A percentile compares a stretch with the other conserved stretches of the same genome.
Conservation (phyloP, 2,888 invertebrate genomes). For the Steromphala cineraria region DNA sequence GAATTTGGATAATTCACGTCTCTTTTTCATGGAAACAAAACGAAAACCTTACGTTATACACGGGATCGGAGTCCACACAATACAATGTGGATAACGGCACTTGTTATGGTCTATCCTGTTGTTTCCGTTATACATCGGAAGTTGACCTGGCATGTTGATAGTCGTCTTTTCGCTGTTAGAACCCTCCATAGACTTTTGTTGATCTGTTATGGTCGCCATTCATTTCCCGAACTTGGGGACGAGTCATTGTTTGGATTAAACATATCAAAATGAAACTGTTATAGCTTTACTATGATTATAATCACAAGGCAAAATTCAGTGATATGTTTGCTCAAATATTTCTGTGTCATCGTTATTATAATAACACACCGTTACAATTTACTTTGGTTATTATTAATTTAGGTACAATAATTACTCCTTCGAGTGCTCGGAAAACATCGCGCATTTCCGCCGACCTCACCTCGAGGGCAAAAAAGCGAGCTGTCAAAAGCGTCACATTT, state of each 20-base stretch:
- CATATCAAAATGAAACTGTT: no score
- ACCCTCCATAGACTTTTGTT: neutral
- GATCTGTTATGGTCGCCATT: neutral
- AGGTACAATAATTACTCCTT: neutral
- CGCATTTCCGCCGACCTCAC: neutral
- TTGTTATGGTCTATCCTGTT: constrained; percentile 71
- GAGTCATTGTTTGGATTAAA: neutral
- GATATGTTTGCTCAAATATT: no score
- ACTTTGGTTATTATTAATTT: neutral
- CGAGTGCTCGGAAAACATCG: neutral
- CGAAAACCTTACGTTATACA: constrained; percentile 83
- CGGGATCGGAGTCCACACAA: constrained; percentile 98
- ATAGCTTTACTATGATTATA: no score
- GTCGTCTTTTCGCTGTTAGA: neutral
- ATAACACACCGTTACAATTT: neutral
- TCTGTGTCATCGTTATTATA: no score
- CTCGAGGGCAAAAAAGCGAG: neutral
- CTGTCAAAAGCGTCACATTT: constrained; percentile 19
- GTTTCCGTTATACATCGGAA: constrained; percentile 42
- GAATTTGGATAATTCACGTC: no score
- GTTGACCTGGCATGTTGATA: constrained; percentile 18
- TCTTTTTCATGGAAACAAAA: no score
- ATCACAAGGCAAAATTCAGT: no score
- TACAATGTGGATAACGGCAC: constrained; percentile 88
- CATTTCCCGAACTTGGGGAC: neutral